Evolutionary conservation across 2,797 vertebrate genomes (phyloP).

Genomic region (Bovichtus diacanthus): DNA sequence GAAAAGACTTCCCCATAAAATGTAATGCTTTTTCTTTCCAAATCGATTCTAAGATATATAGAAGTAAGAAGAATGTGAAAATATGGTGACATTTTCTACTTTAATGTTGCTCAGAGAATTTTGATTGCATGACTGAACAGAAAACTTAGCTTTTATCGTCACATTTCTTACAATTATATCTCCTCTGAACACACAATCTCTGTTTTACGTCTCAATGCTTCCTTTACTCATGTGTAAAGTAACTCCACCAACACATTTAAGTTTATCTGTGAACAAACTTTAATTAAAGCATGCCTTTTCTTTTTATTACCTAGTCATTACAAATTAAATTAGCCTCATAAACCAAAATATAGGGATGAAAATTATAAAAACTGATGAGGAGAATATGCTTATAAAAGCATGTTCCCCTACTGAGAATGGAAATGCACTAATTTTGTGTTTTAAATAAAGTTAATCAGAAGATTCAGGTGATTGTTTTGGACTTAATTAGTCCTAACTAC

Average conservation of each 20-base stretch:
- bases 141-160: not conserved
- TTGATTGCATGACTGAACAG: not conserved
- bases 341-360: not conserved
- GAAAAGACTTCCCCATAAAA: not conserved
- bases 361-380: not conserved
- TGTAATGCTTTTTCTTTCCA: not conserved
- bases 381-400: conserved; percentile 6
- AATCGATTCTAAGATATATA: not conserved
- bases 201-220: conserved; percentile 11
- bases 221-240: conserved; percentile 29
- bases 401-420: not conserved
- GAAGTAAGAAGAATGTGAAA: not conserved
- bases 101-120: not conserved
- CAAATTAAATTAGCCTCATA: conserved; percentile 34
- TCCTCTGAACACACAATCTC: conserved; percentile 9
- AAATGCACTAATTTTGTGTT: conserved; percentile 13
- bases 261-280: conserved; percentile 28
- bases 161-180: not conserved
- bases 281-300: conserved; percentile 20
- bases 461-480: conserved; percentile 17
- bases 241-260: not conserved
- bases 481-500: conserved; percentile 40
- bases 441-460: conserved; percentile 15
- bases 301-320: conserved; percentile 32
- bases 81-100: not conserved